Conservation (phyloP, 2,113 vertebrate species). For the Sciurus niger region DNA sequence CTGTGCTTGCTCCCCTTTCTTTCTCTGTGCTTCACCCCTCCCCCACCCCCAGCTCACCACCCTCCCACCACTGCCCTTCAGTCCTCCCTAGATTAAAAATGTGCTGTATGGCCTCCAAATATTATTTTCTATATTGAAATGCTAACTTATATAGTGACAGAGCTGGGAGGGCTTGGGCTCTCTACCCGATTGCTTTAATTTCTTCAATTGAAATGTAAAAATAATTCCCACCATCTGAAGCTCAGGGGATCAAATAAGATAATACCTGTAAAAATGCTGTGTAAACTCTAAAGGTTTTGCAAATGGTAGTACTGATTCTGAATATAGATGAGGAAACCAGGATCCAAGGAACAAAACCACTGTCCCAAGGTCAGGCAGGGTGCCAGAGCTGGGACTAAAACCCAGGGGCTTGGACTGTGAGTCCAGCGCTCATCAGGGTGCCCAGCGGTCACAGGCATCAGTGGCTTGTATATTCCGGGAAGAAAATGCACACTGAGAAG, state of each 20-base stretch:
- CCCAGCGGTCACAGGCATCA: rapidly evolving
- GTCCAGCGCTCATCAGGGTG: background rate
- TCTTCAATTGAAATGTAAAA: background rate
- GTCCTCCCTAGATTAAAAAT: background rate
- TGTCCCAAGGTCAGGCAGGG: background rate
- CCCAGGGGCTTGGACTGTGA: background rate
- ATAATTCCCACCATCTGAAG: background rate
- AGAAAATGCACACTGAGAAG: background rate
- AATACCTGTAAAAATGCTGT: background rate
- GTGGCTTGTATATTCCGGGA: rapidly evolving
- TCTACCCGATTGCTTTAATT: background rate
- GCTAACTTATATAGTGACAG: background rate
- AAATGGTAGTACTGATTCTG: background rate
- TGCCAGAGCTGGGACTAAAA: background rate
- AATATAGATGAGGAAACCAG: background rate
- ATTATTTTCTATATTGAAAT: background rate
- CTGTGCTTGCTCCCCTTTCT: background rate
- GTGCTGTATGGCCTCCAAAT: background rate
- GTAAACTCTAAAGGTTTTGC: background rate
- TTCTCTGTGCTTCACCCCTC: background rate
- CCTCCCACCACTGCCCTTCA: background rate
- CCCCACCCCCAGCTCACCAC: background rate
- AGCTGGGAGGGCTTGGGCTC: background rate
- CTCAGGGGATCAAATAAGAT: background rate
- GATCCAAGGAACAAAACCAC: background rate